Evolutionary conservation across 2,113 vertebrate genomes (phyloP), one percentile per base, ranked within the genome.

Genomic region (Pandion haliaetus): DNA sequence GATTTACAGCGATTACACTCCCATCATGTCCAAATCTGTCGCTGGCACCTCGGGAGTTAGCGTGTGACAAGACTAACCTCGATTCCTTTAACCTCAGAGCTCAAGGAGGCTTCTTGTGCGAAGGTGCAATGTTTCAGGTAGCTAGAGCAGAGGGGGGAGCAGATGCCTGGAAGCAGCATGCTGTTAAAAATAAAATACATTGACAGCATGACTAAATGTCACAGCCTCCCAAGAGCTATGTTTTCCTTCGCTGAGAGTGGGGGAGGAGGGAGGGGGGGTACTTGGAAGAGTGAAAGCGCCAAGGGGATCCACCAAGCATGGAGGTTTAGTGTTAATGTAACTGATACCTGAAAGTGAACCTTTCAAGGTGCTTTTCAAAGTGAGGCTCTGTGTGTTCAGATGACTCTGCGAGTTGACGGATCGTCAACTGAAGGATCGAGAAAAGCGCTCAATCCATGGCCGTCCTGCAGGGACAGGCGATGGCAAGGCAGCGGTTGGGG

Each of bases 321-420:
- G 44, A 84, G 80, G 63, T 71, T 96, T 97, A 95, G 96, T 88
- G 96, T 96, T 86, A 31, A 32, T 3, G 40, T 8, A 40, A 44
- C 14, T 4, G 57, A 61, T 3, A 42, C 84, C 87, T 82, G 70
- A 19, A 40, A 32, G 17, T 3, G 34, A 28, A 69, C 47, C 78
- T 19, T 20, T 71, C 31, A 17, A 24, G 91, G 84, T 20, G 86
- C 76, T 83, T 52, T 59, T 52, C 47, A 18, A 45, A n/a, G 69
- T 8, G 65, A 74, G 57, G 72, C 66, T 61, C 65, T 17, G 67
- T 3, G 40, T 24, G 74, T 11, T 17, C 19, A n/a, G 80, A 12
- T 13, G 63, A 31, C 36, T 49, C 63, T 21, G 72, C 20, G 16
- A 18, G 71, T 15, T 18, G 70, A 66, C 15, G 12, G 78, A 15